Conservation (phyloP, 2,888 invertebrate species). For the Aphodius granarius region DNA sequence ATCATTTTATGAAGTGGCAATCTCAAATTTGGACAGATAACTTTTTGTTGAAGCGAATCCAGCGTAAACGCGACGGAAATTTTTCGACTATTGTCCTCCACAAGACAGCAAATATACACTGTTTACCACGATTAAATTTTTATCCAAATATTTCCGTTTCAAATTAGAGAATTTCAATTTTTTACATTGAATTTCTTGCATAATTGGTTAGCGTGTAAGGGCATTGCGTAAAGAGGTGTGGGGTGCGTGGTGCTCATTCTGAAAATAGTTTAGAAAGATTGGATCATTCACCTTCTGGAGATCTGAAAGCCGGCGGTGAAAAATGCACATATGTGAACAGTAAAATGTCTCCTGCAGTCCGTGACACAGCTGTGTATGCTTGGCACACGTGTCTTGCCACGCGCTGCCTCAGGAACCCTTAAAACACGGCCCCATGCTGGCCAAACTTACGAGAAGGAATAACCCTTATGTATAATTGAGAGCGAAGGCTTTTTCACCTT, state of each 20-base stretch:
- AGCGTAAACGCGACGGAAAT: neutral
- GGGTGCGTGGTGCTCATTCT: neutral
- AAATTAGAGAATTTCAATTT: neutral
- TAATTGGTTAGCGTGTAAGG: too few relatives aligned
- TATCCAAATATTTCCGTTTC: neutral
- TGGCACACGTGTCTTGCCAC: constrained; percentile 48
- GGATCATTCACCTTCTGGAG: constrained; percentile 26
- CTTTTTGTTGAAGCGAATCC: neutral
- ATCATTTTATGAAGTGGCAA: neutral
- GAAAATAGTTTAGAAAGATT: constrained; percentile 14
- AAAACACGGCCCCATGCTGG: constrained; percentile 32
- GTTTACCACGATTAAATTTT: neutral
- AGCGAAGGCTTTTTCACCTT: neutral
- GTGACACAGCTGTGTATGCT: constrained; percentile 49
- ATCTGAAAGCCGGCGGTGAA: constrained; percentile 38
- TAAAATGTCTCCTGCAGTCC: constrained; percentile 50
- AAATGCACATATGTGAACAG: constrained; percentile 46
- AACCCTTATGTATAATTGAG: neutral
- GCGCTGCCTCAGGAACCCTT: constrained; percentile 32
- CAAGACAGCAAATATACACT: neutral
- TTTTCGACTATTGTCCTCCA: neutral
- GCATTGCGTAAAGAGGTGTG: neutral
- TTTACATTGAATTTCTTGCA: neutral
- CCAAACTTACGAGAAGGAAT: neutral
- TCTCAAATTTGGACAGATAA: neutral